A percentile compares a stretch with the other conserved stretches of the same genome.
Evolutionary conservation across 1,140 invertebrate genomes (phyloP).

Genomic region (Brachionus manjavacas): DNA sequence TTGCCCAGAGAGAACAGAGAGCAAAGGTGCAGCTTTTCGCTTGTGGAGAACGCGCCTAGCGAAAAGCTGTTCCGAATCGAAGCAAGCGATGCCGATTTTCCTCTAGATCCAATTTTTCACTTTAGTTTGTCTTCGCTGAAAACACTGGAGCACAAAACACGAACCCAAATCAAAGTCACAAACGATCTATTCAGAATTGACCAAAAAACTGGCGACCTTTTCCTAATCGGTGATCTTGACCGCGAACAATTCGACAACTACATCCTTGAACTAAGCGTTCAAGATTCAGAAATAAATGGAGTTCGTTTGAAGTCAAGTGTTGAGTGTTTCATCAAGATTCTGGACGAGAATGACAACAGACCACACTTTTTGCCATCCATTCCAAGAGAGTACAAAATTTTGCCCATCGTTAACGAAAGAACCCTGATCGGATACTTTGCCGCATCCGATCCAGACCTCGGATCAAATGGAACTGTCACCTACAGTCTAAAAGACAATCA

Average conservation of each 20-base stretch:
- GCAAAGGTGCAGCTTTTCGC: neutral
- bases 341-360: slow-evolving; percentile 25
- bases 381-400: slow-evolving; percentile 12
- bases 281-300: slow-evolving; percentile 15
- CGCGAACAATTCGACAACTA: slow-evolving; percentile 15
- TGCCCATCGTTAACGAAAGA: slow-evolving; percentile 25
- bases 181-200: slow-evolving; percentile 7
- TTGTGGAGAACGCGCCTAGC: neutral
- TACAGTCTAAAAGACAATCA: neutral
- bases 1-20: neutral
- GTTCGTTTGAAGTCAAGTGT: neutral
- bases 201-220: neutral
- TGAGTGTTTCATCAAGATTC: neutral
- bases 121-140: neutral
- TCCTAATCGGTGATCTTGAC: neutral
- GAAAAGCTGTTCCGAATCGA: neutral
- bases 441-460: slow-evolving; percentile 8
- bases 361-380: slow-evolving; percentile 2
- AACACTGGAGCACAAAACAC: neutral
- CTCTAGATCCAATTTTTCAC: neutral
- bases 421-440: slow-evolving; percentile 13
- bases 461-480: neutral
- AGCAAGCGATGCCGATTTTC: neutral
- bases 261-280: neutral
- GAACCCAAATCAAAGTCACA: neutral